Base-by-base conservation (phyloP, 2,113 vertebrate species). In the Manacus vitellinus region DNA sequence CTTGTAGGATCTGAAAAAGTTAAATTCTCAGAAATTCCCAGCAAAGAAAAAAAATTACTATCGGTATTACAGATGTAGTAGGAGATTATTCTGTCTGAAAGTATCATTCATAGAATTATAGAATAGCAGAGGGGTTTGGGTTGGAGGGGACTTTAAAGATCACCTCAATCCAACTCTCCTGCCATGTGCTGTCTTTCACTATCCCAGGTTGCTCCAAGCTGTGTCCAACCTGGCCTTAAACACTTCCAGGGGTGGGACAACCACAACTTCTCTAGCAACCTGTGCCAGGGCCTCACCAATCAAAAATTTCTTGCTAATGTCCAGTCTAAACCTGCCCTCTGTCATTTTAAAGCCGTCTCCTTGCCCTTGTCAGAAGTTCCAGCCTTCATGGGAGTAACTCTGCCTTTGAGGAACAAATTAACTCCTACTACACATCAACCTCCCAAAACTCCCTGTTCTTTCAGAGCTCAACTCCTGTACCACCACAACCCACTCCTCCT, bases 171-270 rank as follows among this genome's bases (percentile, higher is more conserved):
- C n/a, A 63, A 4, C 3, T 1, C 20, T 59, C 14, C 5, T 63
- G 17, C 12, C 12, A 4, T 5, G 9, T 35, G n/a, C 33, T 14
- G 22, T 0, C 1, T 62, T 6, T 8, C 55, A 27, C 30, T 16
- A 0, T 5, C 8, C 30, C 71, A 89, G 24, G 11, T 0, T 54
- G 8, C 2, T 49, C 41, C 30, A 31, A 33, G 8, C 4, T 3
- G 11, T 0, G 0, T 43, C n/a, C 47, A 76, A 0, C 21, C 41
- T 41, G 66, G 30, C 21, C 25, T 23, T 17, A 35, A 27, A 3
- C 31, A 14, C 6, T 63, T 1, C 63, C 41, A 71, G 27, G 22
- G 30, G 41, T 49, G 63, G 9, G 18, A 0, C 41, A 56, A 41
- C 41, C 79, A 33, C 47, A 70, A 14, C 49, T 77, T 8, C 56